Base-by-base conservation (phyloP, 1,140 invertebrate species). In the Calycopis cecrops region DNA sequence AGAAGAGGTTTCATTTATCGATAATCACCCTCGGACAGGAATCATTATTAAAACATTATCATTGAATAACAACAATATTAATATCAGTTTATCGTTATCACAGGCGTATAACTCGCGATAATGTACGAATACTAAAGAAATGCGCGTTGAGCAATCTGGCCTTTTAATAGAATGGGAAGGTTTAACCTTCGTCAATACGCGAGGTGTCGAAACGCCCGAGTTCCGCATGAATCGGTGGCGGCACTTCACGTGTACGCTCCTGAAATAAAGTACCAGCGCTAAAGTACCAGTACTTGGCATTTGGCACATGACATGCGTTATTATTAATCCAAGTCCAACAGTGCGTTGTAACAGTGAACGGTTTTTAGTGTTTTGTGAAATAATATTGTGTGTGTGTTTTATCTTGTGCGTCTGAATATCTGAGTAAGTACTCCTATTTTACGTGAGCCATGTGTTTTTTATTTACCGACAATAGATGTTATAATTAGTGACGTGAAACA, bases 221-320 rank as follows among this genome's bases (percentile, higher is more conserved):
- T 71, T 70, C 70, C 66, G 66, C 67, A 71, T 79, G 79, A 85
- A 79, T 77, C 78, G 78, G 78, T 69, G 65, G 64, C 68, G 59
- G 65, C 66, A 59, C 67, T 77, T 73, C 70, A 76, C 71, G 63
- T 71, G 69, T 71, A 68, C 62, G 58, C 70, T 75, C 69, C 73
- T 81, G 75, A 80, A 83, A 83, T 82, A 83, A 66, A 75, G 12
- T 9, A 44, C 38, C 76, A 79, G 77, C 81, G 69, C 73, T 17
- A 16, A 12, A 16, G 14, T 17, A 44, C 14, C 1, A 42, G 14
- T 40, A 37, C 9, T 11, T 10, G 3, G n/a, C 38, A 40, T 44
- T 44, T 44, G 40, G 40, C 40, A 44, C 40, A 16, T 44, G 40
- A 44, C 14, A 17, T 4, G 16, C 17, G 40, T 44, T 44, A 44